These are phyloP conservation scores for Meiosimyza decipiens DNA, from an alignment of 2,888 invertebrate genomes.

Conservation along the genomic window DNA sequence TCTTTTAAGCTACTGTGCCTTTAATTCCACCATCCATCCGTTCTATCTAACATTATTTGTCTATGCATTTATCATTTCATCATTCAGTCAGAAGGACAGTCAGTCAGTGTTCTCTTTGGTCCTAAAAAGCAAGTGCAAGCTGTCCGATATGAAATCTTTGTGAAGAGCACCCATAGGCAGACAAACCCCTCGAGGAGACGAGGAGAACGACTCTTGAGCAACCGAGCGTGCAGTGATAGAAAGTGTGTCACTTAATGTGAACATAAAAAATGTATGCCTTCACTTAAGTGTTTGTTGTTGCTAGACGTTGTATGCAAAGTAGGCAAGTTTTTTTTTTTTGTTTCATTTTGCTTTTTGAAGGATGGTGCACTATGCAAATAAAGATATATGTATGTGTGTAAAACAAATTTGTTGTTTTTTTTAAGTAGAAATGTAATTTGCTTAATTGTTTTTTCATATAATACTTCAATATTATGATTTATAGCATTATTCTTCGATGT, in stretches of 20 bases:
- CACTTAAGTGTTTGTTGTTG: slow-evolving; percentile 5
- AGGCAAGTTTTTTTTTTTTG: background rate
- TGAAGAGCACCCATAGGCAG: slow-evolving; percentile 27
- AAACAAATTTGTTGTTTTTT: too few species aligned
- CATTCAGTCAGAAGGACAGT: background rate
- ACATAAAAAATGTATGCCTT: slow-evolving; percentile 2
- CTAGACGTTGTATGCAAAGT: slow-evolving; percentile 17
- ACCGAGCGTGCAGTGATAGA: slow-evolving; percentile 2
- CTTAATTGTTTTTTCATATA: too few species aligned
- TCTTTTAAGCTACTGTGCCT: background rate
- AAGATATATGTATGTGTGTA: too few species aligned
- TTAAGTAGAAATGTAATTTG: too few species aligned
- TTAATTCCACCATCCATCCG: background rate
- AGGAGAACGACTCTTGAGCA: background rate
- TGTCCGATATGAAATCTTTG: background rate
- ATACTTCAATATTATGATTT: too few species aligned
- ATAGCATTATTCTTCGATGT: too few species aligned
- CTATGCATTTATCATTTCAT: background rate
- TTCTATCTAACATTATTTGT: background rate
- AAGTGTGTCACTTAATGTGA: slow-evolving; percentile 23
- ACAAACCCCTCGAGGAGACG: slow-evolving; percentile 18
- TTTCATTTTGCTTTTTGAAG: background rate
- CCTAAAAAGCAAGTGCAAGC: slow-evolving; percentile 12
- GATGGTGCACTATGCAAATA: background rate
- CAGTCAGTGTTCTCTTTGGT: background rate